Evolutionary conservation across 2,797 vertebrate genomes (phyloP).

Genomic region (Ptychadena robeensis): DNA sequence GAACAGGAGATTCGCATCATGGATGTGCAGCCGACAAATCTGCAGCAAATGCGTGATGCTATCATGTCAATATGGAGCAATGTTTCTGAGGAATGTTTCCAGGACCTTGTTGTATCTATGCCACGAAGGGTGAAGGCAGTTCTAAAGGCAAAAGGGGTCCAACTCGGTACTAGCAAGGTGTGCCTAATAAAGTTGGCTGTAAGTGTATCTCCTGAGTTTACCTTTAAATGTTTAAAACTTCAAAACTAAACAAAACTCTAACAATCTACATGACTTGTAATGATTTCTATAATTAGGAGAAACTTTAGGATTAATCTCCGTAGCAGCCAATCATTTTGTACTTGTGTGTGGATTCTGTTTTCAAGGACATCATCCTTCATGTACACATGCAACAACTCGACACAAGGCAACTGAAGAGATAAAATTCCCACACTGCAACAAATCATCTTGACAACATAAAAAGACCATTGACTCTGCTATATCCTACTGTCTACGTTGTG

Average conservation of each 20-base stretch:
- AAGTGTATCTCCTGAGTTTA: too few species aligned
- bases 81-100: too few species aligned
- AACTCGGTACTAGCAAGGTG: too few species aligned
- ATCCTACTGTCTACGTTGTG: slow-evolving; percentile 4
- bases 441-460: neutral
- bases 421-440: slow-evolving; percentile 24
- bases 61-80: too few species aligned
- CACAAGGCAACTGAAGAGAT: slow-evolving; percentile 1
- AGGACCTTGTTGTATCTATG: too few species aligned
- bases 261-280: neutral
- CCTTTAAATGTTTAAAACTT: neutral
- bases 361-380: neutral
- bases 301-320: neutral
- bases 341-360: neutral
- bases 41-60: too few species aligned
- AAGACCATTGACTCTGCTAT: neutral
- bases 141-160: too few species aligned
- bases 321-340: neutral
- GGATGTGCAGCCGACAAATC: too few species aligned
- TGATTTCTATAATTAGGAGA: neutral
- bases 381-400: neutral
- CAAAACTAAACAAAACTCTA: too few species aligned
- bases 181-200: too few species aligned
- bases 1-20: too few species aligned
- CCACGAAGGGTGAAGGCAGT: too few species aligned